Evolutionary conservation across 2,113 vertebrate species (phyloP).

Genomic region (Orcinus orca): DNA sequence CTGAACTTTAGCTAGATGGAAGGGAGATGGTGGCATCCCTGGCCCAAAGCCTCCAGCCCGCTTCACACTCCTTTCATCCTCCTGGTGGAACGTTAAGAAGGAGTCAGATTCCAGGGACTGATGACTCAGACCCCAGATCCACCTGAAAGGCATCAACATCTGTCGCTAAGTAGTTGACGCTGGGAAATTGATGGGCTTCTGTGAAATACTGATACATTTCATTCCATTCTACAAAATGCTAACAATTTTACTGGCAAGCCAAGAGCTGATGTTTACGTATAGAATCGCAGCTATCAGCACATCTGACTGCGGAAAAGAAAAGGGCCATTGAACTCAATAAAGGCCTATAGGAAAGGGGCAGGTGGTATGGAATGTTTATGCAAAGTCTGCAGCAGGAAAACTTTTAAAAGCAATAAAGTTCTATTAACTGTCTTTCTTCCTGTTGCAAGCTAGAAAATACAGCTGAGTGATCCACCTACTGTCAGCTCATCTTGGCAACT

Average conservation of each 20-base stretch:
- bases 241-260: background rate
- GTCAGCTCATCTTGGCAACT: background rate
- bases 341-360: background rate
- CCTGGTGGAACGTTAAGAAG: background rate
- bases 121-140: background rate
- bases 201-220: background rate
- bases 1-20: background rate
- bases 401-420: background rate
- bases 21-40: background rate
- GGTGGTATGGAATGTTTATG: accelerated
- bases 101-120: background rate
- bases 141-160: background rate
- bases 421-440: background rate
- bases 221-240: background rate
- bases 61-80: accelerated
- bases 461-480: no score
- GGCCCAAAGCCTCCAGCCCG: background rate
- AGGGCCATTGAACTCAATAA: accelerated
- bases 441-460: background rate
- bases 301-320: background rate
- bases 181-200: background rate
- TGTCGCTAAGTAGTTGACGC: accelerated
- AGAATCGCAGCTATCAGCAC: background rate
- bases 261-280: accelerated
- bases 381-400: background rate